Percentiles rank a stretch among this genome's conserved stretches.
Evolutionary conservation across 2,113 vertebrate species (phyloP).

Genomic region (Amblyornis subalaris): DNA sequence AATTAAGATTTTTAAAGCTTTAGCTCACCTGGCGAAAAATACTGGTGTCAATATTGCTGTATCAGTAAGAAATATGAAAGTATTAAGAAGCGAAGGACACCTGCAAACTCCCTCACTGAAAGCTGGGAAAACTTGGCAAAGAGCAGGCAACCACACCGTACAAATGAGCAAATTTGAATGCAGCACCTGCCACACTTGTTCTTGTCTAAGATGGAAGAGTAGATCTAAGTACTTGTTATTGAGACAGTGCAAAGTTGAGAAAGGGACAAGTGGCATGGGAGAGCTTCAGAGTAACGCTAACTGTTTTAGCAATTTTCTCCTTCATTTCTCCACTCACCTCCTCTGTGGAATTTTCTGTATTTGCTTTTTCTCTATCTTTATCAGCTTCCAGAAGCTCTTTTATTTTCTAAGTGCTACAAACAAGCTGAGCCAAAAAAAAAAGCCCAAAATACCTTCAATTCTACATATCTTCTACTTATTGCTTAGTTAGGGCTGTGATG

Average conservation of each 20-base stretch:
- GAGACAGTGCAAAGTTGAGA: neutral
- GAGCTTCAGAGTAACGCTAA: neutral
- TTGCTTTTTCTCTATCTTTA: neutral
- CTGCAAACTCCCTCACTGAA: neutral
- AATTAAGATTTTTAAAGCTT: neutral
- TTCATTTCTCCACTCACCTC: neutral
- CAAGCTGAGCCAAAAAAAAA: neutral
- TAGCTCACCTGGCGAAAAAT: neutral
- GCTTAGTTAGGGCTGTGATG: neutral
- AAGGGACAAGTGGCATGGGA: neutral
- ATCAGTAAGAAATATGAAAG: neutral
- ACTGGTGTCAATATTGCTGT: neutral
- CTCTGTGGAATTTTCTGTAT: neutral
- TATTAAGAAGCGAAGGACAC: neutral
- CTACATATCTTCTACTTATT: fast-evolving
- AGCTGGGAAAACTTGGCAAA: neutral
- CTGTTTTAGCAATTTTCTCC: neutral
- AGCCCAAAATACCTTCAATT: fast-evolving
- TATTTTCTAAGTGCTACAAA: neutral
- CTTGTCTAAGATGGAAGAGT: neutral
- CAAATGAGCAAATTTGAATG: neutral
- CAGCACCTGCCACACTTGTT: neutral
- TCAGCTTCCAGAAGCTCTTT: neutral
- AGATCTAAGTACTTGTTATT: neutral
- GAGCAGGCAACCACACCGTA: fast-evolving